A percentile compares a stretch with the other conserved stretches of the same genome.
Evolutionary conservation across 2,113 vertebrate species (phyloP).

Genomic region (Platanista minor): DNA sequence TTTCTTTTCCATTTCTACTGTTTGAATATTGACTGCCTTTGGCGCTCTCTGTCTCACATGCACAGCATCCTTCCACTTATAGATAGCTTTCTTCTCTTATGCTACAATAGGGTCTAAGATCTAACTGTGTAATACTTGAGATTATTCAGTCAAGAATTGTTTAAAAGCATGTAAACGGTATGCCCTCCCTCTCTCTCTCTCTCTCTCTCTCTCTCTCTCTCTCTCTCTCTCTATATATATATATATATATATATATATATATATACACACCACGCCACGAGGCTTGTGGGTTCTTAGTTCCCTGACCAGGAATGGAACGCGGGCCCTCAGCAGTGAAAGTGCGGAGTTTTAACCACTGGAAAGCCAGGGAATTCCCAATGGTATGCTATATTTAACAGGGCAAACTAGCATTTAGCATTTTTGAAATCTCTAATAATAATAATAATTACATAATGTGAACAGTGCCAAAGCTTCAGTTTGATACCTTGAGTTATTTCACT

Average conservation of each 20-base stretch:
- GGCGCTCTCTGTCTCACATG: neutral
- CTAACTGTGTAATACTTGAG: neutral
- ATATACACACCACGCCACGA: rapidly evolving
- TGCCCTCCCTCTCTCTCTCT: neutral
- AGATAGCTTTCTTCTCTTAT: conserved; percentile 12
- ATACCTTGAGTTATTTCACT: neutral
- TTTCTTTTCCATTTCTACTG: neutral
- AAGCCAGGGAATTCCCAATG: neutral
- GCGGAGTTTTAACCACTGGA: neutral
- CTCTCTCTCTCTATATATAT: neutral
- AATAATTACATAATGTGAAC: neutral
- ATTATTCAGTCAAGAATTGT: neutral
- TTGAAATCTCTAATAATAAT: neutral
- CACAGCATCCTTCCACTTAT: neutral
- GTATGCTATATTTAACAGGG: neutral
- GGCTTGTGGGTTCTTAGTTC: neutral
- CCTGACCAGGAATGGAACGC: neutral
- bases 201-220: no score
- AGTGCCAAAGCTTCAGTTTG: neutral
- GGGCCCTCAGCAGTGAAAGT: neutral
- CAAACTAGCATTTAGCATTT: neutral
- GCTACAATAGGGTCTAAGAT: neutral
- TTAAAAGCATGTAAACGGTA: neutral
- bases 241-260: neutral
- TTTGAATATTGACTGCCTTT: neutral